Evolutionary conservation across 2,797 vertebrate genomes (phyloP), one percentile per base, ranked within the genome.

Genomic region (Acestrorhynchus altus): DNA sequence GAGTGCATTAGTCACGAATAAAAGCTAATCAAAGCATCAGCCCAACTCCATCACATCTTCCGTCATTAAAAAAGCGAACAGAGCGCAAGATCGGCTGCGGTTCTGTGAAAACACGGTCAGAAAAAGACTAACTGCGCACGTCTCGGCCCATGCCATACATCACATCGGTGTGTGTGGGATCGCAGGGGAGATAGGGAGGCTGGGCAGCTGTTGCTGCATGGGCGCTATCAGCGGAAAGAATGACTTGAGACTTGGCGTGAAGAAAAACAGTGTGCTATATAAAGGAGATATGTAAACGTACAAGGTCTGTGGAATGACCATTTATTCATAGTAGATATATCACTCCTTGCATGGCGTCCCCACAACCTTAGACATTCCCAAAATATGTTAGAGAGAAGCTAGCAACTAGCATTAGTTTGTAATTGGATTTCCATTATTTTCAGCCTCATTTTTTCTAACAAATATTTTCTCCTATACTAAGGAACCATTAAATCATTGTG

Each of bases 291-390:
- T 74, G 66, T 84, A 79, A 86, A 84, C 35, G 71, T 77, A 77
- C 79, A 80, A 72, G 31, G 8, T 63, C 54, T 77, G 59, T 78
- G 82, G 59, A 79, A 81, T 61, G 28, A 69, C 76, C 44, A 39
- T 81, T 81, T 78, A 83, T 84, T 87, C 72, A 71, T 76, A 84
- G 75, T 76, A 81, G 70, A 84, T 87, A 84, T 82, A 84, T 88
- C 82, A 81, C 69, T 84, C 77, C 35, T 66, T 80, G n/a, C 51
- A n/a, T 49, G 52, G 47, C 47, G 20, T 47, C 63, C 71, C 78
- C 78, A 83, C 56, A 61, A 82, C 39, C 79, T 22, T 42, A 72
- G 54, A 59, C 64, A 72, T 76, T 78, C 57, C 35, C 47, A 22
- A 74, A 63, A 28, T 42, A 12, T 20, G 52, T 68, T 49, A 64